A percentile compares a stretch with the other conserved stretches of the same genome.
Evolutionary conservation across 2,113 vertebrate genomes (phyloP).

Genomic region (Oryzias celebensis): DNA sequence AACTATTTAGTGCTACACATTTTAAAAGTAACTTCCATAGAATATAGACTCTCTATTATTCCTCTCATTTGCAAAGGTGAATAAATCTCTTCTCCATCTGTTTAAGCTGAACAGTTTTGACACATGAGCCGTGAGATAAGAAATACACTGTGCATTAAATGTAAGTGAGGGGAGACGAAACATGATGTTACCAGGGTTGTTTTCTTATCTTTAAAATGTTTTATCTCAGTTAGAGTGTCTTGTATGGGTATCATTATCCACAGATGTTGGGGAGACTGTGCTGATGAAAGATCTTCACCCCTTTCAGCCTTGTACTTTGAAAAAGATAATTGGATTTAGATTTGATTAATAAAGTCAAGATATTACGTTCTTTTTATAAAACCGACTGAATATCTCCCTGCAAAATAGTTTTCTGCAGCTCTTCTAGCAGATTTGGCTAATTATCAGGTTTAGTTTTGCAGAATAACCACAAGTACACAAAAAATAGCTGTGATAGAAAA

Average conservation of each 20-base stretch:
- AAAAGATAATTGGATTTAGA: no score
- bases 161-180: conserved; percentile 26
- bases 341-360: no score
- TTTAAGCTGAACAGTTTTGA: conserved; percentile 23
- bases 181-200: conserved; percentile 22
- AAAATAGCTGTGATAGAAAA: no score
- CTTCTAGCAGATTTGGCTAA: no score
- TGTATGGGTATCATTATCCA: conserved; percentile 13
- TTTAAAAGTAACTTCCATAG: not conserved
- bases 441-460: no score
- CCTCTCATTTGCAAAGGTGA: conserved; percentile 9
- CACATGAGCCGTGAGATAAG: conserved; percentile 18
- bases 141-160: conserved; percentile 29
- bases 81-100: not conserved
- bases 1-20: not conserved
- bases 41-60: no score
- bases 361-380: no score
- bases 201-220: conserved; percentile 51
- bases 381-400: no score
- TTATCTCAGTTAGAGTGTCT: conserved; percentile 32
- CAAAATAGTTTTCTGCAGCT: no score
- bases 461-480: no score
- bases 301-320: no score
- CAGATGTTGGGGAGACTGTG: conserved; percentile 3
- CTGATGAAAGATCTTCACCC: not conserved